Evolutionary conservation across 1,140 invertebrate species (phyloP), one percentile per base, ranked within the genome.

Genomic region (Brachionus paranguensis): DNA sequence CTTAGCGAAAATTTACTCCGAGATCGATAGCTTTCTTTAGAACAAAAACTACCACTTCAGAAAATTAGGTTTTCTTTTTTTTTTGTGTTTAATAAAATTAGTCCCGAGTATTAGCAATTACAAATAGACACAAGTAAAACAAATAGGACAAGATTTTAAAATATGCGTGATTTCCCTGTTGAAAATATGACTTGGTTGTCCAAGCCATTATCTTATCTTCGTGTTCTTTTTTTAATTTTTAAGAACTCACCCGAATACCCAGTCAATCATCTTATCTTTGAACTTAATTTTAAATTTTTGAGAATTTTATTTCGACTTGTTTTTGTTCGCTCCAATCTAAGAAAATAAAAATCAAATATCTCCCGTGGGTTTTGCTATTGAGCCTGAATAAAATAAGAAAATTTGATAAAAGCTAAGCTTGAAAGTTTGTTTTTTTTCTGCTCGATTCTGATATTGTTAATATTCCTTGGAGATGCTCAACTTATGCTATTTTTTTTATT

Each of bases 81-180:
- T n/a, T 72, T 41, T 41, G 8, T 33, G 41, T 41, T 72, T 43
- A 72, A 72, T 43, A 72, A 72, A 43, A 43, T 43, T 72, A 20
- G 37, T 37, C 68, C 68, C 33, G 17, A 72, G 17, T 43, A 43
- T 72, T 72, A 17, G 12, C 4, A n/a, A 17, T 43, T 68, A 37
- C 27, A 68, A 68, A 68, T 68, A 68, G 65, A 68, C 65, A 68
- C 65, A 68, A 68, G 65, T 72, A 72, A 47, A 72, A 10, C 68
- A 41, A 72, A 72, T 72, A 72, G 68, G 68, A 43, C 68, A 41
- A 43, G 17, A 3, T 68, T 33, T 68, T 43, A 72, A 45, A 72
- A 72, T 72, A 45, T 72, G 68, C 68, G 37, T 72, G 68, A 72
- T 72, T 72, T 72, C 33, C 68, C 37, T 43, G 20, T 68, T 68